Conservation (phyloP, 2,797 vertebrate species). For the Jordanella pulchra region DNA sequence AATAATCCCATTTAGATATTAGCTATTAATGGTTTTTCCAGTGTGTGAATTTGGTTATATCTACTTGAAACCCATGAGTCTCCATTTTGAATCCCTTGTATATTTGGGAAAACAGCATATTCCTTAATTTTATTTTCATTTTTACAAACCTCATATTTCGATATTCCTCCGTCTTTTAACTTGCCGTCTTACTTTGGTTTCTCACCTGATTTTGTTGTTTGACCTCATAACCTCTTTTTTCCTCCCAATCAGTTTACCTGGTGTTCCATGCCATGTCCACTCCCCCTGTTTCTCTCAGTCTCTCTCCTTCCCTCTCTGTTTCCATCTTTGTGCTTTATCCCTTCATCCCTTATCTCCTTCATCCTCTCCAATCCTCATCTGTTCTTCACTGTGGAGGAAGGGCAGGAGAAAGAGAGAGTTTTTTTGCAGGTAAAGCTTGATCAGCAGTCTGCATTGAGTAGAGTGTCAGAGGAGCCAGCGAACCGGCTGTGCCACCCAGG, state of each 20-base stretch:
- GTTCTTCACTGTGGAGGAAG: constrained; percentile 65
- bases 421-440: constrained; percentile 64
- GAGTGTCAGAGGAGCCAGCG: constrained; percentile 56
- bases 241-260: constrained; percentile 69
- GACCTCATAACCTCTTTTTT: constrained; percentile 78
- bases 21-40: accelerated
- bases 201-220: constrained; percentile 63
- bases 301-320: constrained; percentile 69
- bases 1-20: not conserved
- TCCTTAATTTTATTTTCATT: too few relatives aligned
- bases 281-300: constrained; percentile 40
- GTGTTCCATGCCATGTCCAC: constrained; percentile 46
- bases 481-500: constrained; percentile 44
- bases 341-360: constrained; percentile 85
- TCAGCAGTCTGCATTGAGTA: constrained; percentile 63
- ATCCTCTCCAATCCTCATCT: constrained; percentile 84
- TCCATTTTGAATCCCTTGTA: not conserved
- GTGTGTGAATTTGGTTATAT: not conserved
- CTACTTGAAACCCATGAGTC: not conserved
- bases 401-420: constrained; percentile 73
- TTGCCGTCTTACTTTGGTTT: constrained; percentile 37
- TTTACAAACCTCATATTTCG: constrained; percentile 26
- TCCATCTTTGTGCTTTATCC: constrained; percentile 83
- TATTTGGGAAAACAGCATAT: not conserved
- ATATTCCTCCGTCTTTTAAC: constrained; percentile 41